Conservation (phyloP, 1,140 invertebrate genomes). For the Lepidostoma basale region DNA sequence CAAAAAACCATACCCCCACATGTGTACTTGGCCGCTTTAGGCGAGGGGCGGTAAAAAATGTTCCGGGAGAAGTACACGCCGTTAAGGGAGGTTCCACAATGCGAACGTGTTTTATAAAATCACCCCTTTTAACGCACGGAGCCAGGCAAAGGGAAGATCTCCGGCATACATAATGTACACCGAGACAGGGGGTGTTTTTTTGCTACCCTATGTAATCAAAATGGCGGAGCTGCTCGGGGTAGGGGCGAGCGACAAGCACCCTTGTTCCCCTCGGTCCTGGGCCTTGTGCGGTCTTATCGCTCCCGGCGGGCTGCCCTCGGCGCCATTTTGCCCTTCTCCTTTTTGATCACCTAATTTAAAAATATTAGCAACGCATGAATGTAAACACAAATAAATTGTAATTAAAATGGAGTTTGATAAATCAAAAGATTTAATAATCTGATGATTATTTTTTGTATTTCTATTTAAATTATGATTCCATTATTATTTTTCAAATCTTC, state of each 20-base stretch:
- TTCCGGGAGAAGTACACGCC: conserved; percentile 21
- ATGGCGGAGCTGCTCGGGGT: conserved; percentile 31
- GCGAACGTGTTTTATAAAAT: conserved; percentile 44
- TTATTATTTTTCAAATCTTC: too few species aligned
- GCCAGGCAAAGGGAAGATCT: conserved; percentile 41
- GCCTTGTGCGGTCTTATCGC: conserved; percentile 20
- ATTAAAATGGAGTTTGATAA: too few species aligned
- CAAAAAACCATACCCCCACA: conserved; percentile 5
- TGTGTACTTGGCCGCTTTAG: conserved; percentile 23
- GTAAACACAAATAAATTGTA: not conserved
- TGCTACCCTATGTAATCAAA: conserved; percentile 42
- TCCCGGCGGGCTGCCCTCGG: not conserved
- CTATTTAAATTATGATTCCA: too few species aligned
- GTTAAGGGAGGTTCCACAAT: conserved; percentile 42
- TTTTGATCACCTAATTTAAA: not conserved
- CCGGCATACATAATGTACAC: conserved; percentile 44
- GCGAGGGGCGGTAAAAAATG: conserved; percentile 33
- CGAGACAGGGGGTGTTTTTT: conserved; percentile 33
- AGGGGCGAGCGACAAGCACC: conserved; percentile 23
- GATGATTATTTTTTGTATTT: too few species aligned
- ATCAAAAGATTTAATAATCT: too few species aligned
- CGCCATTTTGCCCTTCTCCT: not conserved
- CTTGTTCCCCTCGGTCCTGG: conserved; percentile 31
- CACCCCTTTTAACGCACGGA: conserved; percentile 42
- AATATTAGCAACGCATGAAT: not conserved